Evolutionary conservation across 2,113 vertebrate species (phyloP).

Genomic region (Muntiacus muntjak): DNA sequence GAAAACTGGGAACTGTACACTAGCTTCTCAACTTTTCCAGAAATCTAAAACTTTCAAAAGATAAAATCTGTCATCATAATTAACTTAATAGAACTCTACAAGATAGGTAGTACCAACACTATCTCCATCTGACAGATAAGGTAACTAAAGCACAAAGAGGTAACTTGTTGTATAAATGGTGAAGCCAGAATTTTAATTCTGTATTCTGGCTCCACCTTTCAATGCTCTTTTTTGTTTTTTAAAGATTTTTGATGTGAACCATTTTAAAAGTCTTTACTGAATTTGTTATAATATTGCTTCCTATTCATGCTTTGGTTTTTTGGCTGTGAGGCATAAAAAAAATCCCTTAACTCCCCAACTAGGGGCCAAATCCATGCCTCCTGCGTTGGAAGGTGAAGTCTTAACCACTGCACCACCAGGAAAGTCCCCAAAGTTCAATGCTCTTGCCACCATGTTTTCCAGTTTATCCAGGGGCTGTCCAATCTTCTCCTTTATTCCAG

Average conservation of each 20-base stretch:
- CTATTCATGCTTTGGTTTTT: not conserved
- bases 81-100: not conserved
- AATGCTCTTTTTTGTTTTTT: not conserved
- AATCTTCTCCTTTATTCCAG: not conserved
- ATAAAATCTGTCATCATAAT: not conserved
- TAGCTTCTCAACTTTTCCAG: not conserved
- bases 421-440: not conserved
- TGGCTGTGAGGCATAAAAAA: not conserved
- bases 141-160: not conserved
- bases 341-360: not conserved
- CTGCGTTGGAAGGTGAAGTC: not conserved
- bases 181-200: not conserved
- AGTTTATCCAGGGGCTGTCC: not conserved
- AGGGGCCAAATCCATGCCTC: not conserved
- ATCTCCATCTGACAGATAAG: not conserved
- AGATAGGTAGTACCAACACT: not conserved
- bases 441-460: not conserved
- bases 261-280: not conserved
- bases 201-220: not conserved
- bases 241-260: not conserved
- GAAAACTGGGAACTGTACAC: not conserved
- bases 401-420: not conserved
- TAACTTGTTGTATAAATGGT: not conserved
- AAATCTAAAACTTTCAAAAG: not conserved
- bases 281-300: not conserved